These are phyloP conservation scores for Pogonus chalceus DNA, from an alignment of 1,140 invertebrate species.

Conservation along the genomic window DNA sequence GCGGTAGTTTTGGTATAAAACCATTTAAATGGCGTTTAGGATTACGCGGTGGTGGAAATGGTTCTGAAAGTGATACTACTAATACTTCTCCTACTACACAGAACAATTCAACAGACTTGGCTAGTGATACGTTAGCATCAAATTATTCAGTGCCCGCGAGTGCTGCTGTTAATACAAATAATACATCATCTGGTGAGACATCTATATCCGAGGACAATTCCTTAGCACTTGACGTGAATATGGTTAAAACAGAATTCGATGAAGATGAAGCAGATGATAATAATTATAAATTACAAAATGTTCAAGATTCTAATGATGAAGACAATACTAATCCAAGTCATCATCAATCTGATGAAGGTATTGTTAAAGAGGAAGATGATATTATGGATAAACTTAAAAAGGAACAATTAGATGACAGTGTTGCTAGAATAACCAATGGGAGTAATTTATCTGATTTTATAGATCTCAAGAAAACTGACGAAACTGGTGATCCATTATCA, in stretches of 20 bases:
- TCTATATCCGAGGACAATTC: neutral
- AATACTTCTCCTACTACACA: too few relatives aligned
- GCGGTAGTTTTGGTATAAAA: neutral
- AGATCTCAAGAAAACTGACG: neutral
- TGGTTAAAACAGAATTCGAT: neutral
- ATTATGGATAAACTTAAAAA: neutral
- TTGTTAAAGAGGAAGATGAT: conserved; percentile 17
- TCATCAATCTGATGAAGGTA: conserved; percentile 14
- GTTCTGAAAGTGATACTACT: neutral
- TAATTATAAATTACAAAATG: too few relatives aligned
- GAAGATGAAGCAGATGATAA: neutral
- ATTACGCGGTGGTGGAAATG: neutral
- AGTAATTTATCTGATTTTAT: neutral
- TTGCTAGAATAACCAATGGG: neutral
- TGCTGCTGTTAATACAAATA: neutral
- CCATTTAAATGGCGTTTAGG: neutral
- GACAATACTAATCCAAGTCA: conserved; percentile 1
- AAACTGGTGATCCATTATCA: conserved; percentile 48
- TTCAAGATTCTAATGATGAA: conserved; percentile 15
- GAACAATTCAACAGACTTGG: too few relatives aligned
- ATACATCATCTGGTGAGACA: neutral
- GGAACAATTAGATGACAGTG: neutral
- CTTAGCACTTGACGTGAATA: neutral
- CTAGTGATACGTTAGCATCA: neutral
- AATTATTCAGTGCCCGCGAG: neutral